phyloP scores from a whole-genome alignment of 2,797 vertebrate species.

The Micromesistius poutassou region DNA sequence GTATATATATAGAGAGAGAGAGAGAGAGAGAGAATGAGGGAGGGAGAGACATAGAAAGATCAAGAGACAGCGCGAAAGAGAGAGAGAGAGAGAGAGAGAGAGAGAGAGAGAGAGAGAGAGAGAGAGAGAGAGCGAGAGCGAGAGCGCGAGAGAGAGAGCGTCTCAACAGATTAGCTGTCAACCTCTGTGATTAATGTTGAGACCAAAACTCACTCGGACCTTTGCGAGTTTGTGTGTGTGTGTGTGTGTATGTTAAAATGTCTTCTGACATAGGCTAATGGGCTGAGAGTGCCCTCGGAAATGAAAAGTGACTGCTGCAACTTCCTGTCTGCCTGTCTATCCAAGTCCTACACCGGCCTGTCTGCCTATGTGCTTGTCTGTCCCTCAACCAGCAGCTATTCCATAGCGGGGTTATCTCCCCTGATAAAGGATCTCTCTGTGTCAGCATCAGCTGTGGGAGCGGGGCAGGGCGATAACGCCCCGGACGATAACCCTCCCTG shows the following conservation, averaged over 20 bases:
- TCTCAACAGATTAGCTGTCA: slow-evolving; percentile 75
- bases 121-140: slow-evolving; percentile 7
- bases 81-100: slow-evolving; percentile 7
- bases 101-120: neutral
- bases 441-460: too few species aligned
- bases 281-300: slow-evolving; percentile 52
- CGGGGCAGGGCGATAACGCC: too few species aligned
- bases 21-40: slow-evolving; percentile 13
- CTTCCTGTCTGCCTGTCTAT: slow-evolving; percentile 25
- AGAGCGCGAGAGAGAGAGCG: slow-evolving; percentile 38
- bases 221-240: slow-evolving; percentile 17
- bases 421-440: too few species aligned
- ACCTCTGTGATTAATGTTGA: slow-evolving; percentile 74
- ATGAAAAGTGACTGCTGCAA: slow-evolving; percentile 46
- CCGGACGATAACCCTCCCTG: too few species aligned
- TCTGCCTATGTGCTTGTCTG: neutral
- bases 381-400: too few species aligned
- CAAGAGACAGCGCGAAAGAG: neutral
- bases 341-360: slow-evolving; percentile 22
- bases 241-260: slow-evolving; percentile 10
- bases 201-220: slow-evolving; percentile 57
- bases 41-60: slow-evolving; percentile 17
- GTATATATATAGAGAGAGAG: slow-evolving; percentile 25
- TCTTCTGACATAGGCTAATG: slow-evolving; percentile 54
- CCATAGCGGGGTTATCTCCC: too few species aligned